Evolutionary conservation across 1,140 invertebrate genomes (phyloP).

Genomic region (Epicauta chinensis): DNA sequence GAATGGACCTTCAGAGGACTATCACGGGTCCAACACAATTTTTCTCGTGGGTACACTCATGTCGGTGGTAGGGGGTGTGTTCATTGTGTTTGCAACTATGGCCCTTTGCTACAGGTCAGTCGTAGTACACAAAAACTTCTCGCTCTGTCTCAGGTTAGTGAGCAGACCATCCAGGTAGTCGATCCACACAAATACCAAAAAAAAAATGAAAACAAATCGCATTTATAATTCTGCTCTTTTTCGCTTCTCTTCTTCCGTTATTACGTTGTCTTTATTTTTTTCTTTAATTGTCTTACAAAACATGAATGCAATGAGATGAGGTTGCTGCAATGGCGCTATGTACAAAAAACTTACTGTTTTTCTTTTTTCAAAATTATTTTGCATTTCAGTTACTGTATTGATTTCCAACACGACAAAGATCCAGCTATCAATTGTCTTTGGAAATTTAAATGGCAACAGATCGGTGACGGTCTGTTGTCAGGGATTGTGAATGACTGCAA

Average conservation of each 20-base stretch:
- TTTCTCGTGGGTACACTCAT: conserved; percentile 96
- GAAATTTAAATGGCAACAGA: not conserved
- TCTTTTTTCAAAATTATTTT: too few species aligned
- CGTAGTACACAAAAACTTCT: conserved; percentile 96
- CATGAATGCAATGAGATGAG: not conserved
- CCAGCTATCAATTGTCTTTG: not conserved
- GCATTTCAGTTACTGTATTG: too few species aligned
- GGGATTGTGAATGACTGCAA: conserved; percentile 6
- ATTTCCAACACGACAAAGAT: not conserved
- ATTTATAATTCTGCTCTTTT: conserved; percentile 36
- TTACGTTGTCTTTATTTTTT: not conserved
- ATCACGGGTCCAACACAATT: conserved; percentile 90
- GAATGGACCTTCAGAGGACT: conserved; percentile 65
- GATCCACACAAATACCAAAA: too few species aligned
- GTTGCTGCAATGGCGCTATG: conserved; percentile 8
- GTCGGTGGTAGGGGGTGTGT: conserved; percentile 96
- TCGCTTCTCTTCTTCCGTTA: conserved; percentile 25
- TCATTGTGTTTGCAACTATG: conserved; percentile 96
- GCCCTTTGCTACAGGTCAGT: conserved; percentile 99
- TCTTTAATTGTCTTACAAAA: too few species aligned
- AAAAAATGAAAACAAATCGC: conserved; percentile 1
- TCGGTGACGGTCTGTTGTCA: not conserved
- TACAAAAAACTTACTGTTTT: too few species aligned
- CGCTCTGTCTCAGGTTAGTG: conserved; percentile 94
- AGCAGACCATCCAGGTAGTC: conserved; percentile 43